These are phyloP conservation scores for Drosophila sturtevanti DNA, from an alignment of 1,140 invertebrate species.

Conservation along the genomic window DNA sequence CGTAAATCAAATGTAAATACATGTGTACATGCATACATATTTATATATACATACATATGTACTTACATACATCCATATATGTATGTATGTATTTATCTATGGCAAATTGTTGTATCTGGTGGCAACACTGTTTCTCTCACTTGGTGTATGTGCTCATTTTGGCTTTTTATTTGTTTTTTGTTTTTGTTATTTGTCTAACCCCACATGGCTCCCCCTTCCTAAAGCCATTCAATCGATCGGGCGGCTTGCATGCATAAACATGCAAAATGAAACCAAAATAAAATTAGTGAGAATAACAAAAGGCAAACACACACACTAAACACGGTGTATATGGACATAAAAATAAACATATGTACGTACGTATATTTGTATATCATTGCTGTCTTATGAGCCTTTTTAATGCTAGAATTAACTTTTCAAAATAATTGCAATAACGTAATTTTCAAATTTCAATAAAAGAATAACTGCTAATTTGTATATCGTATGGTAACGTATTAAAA, in stretches of 20 bases:
- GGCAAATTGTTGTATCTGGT: neutral
- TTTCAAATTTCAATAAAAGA: no score
- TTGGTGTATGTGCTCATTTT: slow-evolving; percentile 15
- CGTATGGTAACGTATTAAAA: no score
- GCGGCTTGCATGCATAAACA: slow-evolving; percentile 73
- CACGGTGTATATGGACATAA: slow-evolving; percentile 35
- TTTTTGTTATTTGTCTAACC: slow-evolving; percentile 30
- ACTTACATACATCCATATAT: neutral
- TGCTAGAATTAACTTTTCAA: neutral
- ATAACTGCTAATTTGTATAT: no score
- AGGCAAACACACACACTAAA: slow-evolving; percentile 64
- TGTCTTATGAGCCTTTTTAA: neutral
- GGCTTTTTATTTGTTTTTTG: slow-evolving; percentile 24
- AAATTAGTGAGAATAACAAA: slow-evolving; percentile 78
- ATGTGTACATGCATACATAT: neutral
- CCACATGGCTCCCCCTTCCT: slow-evolving; percentile 54
- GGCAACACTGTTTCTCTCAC: slow-evolving; percentile 17
- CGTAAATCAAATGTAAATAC: neutral
- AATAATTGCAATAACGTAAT: no score
- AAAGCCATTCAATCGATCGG: slow-evolving; percentile 63
- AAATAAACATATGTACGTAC: slow-evolving; percentile 40
- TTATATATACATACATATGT: neutral
- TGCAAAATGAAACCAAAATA: slow-evolving; percentile 79
- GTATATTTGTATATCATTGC: slow-evolving; percentile 26
- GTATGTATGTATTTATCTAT: slow-evolving; percentile 1